phyloP scores from a whole-genome alignment of 2,797 vertebrate genomes.

The Leuciscus waleckii region DNA sequence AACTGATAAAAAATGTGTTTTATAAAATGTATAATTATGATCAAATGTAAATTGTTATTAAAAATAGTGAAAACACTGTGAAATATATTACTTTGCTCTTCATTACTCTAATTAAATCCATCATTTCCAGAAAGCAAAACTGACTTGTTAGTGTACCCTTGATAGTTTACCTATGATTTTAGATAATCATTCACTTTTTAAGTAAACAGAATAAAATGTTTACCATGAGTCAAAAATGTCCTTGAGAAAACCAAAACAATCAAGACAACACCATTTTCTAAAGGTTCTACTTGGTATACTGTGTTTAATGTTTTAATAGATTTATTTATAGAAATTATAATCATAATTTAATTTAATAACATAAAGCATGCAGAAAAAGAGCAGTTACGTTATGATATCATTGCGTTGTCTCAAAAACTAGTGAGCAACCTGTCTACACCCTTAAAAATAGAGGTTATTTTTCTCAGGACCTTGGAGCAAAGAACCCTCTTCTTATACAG shows the following conservation, averaged over 20 bases:
- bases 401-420: neutral
- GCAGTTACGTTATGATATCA: neutral
- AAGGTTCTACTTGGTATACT: neutral
- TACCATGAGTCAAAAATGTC: neutral
- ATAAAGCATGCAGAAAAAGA: neutral
- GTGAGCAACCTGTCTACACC: neutral
- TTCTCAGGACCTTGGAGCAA: neutral
- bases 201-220: neutral
- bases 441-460: neutral
- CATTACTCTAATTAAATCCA: neutral
- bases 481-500: neutral
- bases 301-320: neutral
- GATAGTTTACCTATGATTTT: neutral
- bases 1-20: neutral
- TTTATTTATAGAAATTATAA: neutral
- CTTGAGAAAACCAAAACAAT: neutral
- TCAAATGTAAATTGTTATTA: neutral
- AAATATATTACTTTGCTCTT: neutral
- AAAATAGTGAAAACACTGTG: neutral
- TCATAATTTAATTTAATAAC: neutral
- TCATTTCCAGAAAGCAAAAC: conserved; percentile 6
- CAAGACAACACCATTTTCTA: neutral
- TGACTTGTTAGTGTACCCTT: neutral
- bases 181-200: neutral
- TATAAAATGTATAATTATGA: neutral